Evolutionary conservation across 1,140 invertebrate genomes (phyloP).

Genomic region (Papilio helenus): DNA sequence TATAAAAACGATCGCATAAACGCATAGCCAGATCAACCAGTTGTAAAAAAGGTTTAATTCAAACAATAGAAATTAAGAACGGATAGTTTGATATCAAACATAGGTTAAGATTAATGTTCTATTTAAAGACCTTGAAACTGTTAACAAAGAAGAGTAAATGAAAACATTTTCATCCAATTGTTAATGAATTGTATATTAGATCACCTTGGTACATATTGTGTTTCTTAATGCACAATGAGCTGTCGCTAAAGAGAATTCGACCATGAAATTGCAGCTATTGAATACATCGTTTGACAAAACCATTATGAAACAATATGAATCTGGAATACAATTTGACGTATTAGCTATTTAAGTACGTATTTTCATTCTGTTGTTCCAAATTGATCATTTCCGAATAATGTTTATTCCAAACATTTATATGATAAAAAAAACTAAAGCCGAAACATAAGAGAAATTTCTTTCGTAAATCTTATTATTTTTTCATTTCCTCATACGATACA

Average conservation of each 20-base stretch:
- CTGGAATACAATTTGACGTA: background rate
- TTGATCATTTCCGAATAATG: slow-evolving; percentile 13
- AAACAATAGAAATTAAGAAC: too few species aligned
- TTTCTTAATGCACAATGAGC: background rate
- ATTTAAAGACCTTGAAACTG: too few species aligned
- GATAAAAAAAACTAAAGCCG: background rate
- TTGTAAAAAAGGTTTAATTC: too few species aligned
- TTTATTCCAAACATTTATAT: background rate
- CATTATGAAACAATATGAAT: background rate
- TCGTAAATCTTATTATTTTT: slow-evolving; percentile 19
- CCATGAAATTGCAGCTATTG: background rate
- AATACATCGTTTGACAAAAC: background rate
- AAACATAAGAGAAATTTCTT: background rate
- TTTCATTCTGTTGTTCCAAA: background rate
- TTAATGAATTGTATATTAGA: background rate
- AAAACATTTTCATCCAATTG: background rate
- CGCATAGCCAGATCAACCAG: too few species aligned
- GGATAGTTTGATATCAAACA: too few species aligned
- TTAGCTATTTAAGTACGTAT: background rate
- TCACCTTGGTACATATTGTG: background rate
- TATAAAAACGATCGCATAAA: too few species aligned
- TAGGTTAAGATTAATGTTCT: too few species aligned
- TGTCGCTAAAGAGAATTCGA: background rate
- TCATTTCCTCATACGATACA: slow-evolving; percentile 26
- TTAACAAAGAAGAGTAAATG: background rate